phyloP scores from a whole-genome alignment of 2,888 invertebrate species.

The Euproctis similis region DNA sequence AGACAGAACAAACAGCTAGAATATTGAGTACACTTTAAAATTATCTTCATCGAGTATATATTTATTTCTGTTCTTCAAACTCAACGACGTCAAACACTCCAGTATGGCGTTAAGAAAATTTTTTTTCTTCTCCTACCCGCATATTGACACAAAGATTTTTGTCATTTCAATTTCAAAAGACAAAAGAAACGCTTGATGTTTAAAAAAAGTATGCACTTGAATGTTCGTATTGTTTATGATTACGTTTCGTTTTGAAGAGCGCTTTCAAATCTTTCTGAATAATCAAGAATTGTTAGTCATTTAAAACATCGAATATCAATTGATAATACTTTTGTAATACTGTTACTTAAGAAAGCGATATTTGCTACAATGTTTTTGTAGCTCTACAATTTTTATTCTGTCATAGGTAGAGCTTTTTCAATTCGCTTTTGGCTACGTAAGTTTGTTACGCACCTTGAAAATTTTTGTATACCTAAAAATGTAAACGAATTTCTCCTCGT shows the following conservation, averaged over 20 bases:
- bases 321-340: too few species aligned
- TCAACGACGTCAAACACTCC: slow-evolving; percentile 47
- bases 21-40: slow-evolving; percentile 22
- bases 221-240: slow-evolving; percentile 8
- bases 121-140: slow-evolving; percentile 36
- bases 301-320: too few species aligned
- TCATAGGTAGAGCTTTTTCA: too few species aligned
- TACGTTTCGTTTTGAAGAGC: too few species aligned
- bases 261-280: slow-evolving; percentile 7
- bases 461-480: too few species aligned
- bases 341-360: too few species aligned
- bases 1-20: slow-evolving; percentile 25
- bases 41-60: slow-evolving; percentile 37
- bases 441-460: too few species aligned
- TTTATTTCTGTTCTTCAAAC: slow-evolving; percentile 34
- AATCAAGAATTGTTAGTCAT: too few species aligned
- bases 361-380: too few species aligned
- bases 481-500: too few species aligned
- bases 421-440: too few species aligned
- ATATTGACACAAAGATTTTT: slow-evolving; percentile 52
- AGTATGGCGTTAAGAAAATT: slow-evolving; percentile 34
- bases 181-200: slow-evolving; percentile 12
- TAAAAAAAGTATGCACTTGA: slow-evolving; percentile 1
- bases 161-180: slow-evolving; percentile 18
- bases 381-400: too few species aligned